These are phyloP conservation scores for Drosophila sp. DNA, from an alignment of 1,140 invertebrate species.

Conservation along the genomic window DNA sequence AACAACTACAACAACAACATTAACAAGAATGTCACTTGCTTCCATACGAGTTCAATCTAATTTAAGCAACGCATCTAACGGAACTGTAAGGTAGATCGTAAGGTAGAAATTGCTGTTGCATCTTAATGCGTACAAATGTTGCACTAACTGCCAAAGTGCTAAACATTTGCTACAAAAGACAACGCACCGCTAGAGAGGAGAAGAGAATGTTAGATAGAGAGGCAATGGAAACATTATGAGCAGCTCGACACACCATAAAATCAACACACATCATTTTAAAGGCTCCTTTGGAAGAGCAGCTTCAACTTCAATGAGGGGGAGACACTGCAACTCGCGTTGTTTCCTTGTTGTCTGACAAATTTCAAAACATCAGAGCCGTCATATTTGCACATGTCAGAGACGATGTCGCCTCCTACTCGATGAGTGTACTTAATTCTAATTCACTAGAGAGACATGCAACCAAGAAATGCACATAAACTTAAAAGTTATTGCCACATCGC, in stretches of 20 bases:
- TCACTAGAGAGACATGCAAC: constrained; percentile 57
- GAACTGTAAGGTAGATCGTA: constrained; percentile 44
- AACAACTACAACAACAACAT: constrained; percentile 8
- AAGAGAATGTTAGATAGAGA: neutral
- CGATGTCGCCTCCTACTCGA: constrained; percentile 15
- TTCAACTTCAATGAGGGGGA: neutral
- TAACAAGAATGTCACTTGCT: neutral
- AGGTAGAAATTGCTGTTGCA: constrained; percentile 27
- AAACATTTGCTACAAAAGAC: constrained; percentile 29
- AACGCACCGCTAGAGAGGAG: neutral
- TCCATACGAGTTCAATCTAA: constrained; percentile 33
- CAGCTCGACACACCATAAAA: constrained; percentile 66
- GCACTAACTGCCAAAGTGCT: constrained; percentile 72
- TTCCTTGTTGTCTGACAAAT: constrained; percentile 41
- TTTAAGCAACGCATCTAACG: constrained; percentile 23
- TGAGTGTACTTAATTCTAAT: constrained; percentile 53
- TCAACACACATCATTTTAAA: constrained; percentile 72
- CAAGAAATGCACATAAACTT: constrained; percentile 56
- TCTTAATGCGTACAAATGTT: constrained; percentile 79
- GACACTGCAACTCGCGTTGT: constrained; percentile 4
- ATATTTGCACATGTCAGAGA: constrained; percentile 52
- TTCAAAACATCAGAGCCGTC: constrained; percentile 39
- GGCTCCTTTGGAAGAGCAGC: constrained; percentile 15
- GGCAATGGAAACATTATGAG: constrained; percentile 8
- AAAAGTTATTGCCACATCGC: constrained; percentile 59